These are phyloP conservation scores for Cecidostiba fungosa DNA, from an alignment of 2,888 invertebrate species.

Conservation along the genomic window DNA sequence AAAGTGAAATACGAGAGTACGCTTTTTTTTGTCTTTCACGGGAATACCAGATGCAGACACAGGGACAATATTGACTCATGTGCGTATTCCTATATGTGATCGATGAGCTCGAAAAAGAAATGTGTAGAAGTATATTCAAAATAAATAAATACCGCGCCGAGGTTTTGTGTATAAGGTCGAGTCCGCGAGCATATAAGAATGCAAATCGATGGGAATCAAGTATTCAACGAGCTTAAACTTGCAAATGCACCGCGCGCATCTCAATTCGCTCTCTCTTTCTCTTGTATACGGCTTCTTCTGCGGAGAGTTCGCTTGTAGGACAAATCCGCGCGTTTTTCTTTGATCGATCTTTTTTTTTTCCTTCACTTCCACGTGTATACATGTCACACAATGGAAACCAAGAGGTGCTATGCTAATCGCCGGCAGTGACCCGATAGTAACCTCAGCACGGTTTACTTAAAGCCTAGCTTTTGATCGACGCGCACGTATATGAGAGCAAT, in stretches of 20 bases:
- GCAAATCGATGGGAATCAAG: constrained; percentile 23
- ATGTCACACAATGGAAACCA: not conserved
- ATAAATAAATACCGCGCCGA: not conserved
- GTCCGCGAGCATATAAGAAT: not conserved
- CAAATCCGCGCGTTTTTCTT: constrained; percentile 24
- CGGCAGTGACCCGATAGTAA: not conserved
- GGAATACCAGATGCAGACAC: constrained; percentile 53
- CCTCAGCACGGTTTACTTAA: constrained; percentile 5
- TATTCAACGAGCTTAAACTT: constrained; percentile 33
- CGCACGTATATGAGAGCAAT: not conserved
- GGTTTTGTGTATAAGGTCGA: not conserved
- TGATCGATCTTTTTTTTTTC: constrained; percentile 35
- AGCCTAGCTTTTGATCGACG: not conserved
- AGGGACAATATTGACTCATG: constrained; percentile 43
- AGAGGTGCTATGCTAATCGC: not conserved
- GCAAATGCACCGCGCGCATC: constrained; percentile 34
- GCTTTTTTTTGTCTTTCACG: not conserved
- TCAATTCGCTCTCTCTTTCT: constrained; percentile 26
- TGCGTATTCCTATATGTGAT: constrained; percentile 34
- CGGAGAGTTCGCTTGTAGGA: constrained; percentile 27
- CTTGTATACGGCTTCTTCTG: not conserved
- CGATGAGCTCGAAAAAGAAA: not conserved
- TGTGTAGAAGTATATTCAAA: not conserved
- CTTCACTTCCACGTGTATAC: not conserved
- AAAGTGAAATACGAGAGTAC: not conserved